These are phyloP conservation scores for Eupithecia pulchellata DNA, from an alignment of 2,888 invertebrate species.

Conservation along the genomic window DNA sequence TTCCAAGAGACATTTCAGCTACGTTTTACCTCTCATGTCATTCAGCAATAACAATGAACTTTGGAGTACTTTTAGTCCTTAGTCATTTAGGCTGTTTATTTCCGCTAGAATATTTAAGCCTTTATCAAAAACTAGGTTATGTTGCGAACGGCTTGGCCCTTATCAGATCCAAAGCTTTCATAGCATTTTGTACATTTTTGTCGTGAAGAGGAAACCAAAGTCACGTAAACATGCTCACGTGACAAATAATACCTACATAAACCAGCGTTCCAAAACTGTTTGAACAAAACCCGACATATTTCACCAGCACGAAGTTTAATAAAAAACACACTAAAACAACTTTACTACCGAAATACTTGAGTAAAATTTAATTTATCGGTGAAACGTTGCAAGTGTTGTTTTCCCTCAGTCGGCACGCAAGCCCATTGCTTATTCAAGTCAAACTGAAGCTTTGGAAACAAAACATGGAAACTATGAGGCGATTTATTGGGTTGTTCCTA, in stretches of 20 bases:
- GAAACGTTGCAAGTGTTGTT: constrained; percentile 45
- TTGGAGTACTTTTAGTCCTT: background rate
- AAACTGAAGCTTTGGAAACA: constrained; percentile 73
- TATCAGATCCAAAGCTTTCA: background rate
- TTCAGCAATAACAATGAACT: background rate
- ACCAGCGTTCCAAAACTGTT: constrained; percentile 32
- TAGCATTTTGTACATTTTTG: constrained; percentile 1
- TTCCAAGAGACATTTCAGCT: background rate
- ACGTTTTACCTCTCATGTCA: background rate
- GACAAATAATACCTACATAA: constrained; percentile 23
- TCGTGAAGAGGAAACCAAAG: constrained; percentile 5
- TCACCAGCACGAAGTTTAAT: constrained; percentile 39
- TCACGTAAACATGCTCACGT: constrained; percentile 5
- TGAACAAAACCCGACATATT: constrained; percentile 36
- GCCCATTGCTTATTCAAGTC: constrained; percentile 61
- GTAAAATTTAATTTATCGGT: constrained; percentile 48
- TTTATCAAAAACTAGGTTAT: constrained; percentile 6
- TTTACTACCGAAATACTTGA: constrained; percentile 44
- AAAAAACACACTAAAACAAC: constrained; percentile 42
- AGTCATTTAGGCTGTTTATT: background rate
- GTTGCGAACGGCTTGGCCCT: background rate
- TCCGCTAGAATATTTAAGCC: background rate
- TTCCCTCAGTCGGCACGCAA: constrained; percentile 45
- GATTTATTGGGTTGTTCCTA: constrained; percentile 63
- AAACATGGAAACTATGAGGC: constrained; percentile 72